phyloP scores from a whole-genome alignment of 1,140 invertebrate genomes.

The Drosophila paulistorum region DNA sequence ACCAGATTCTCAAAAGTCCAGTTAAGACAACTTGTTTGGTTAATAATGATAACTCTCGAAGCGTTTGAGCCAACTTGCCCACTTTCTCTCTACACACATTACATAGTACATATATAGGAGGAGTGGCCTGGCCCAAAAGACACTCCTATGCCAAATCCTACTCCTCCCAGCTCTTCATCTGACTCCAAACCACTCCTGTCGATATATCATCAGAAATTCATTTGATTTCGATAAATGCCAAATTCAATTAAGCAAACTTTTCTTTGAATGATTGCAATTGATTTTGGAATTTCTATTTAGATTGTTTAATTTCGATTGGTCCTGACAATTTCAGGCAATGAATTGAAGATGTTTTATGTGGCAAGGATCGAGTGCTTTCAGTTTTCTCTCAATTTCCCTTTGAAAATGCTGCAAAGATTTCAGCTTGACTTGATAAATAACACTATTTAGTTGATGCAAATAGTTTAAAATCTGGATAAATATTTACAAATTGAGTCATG shows the following conservation, averaged over 20 bases:
- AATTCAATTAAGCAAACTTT: conserved; percentile 14
- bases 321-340: too few relatives aligned
- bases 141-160: conserved; percentile 6
- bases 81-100: conserved; percentile 48
- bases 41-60: conserved; percentile 66
- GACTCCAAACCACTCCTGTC: conserved; percentile 8
- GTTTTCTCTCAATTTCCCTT: too few relatives aligned
- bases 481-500: too few relatives aligned
- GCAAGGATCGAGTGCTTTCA: too few relatives aligned
- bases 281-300: too few relatives aligned
- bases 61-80: conserved; percentile 23
- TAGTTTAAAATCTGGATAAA: too few relatives aligned
- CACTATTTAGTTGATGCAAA: too few relatives aligned
- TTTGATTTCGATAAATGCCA: conserved; percentile 24
- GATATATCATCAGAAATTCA: conserved; percentile 8
- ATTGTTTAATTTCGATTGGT: too few relatives aligned
- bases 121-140: conserved; percentile 31
- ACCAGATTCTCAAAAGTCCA: conserved; percentile 32
- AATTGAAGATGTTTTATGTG: too few relatives aligned
- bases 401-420: too few relatives aligned
- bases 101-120: background rate
- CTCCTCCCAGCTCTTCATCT: background rate
- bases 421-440: too few relatives aligned
- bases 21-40: background rate
- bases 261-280: too few relatives aligned